phyloP scores from a whole-genome alignment of 1,140 invertebrate species.

The Drosophila paulistorum region DNA sequence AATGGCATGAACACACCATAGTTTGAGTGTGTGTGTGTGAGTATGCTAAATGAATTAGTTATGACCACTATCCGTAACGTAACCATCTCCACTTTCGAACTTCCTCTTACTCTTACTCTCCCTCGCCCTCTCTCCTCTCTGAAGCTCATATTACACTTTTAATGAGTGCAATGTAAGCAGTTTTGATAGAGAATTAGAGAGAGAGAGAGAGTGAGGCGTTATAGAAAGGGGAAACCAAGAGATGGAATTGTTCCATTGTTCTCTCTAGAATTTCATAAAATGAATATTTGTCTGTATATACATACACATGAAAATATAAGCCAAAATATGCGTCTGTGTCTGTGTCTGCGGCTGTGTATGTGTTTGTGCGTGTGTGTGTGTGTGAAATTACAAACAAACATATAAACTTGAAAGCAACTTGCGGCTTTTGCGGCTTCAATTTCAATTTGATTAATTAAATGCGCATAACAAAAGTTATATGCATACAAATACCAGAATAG shows the following conservation, averaged over 20 bases:
- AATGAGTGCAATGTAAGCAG: constrained; percentile 70
- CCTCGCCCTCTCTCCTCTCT: background rate
- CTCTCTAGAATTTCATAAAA: constrained; percentile 15
- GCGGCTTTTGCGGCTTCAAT: constrained; percentile 49
- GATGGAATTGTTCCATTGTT: constrained; percentile 41
- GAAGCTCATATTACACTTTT: constrained; percentile 68
- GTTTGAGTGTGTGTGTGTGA: constrained; percentile 15
- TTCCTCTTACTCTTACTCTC: background rate
- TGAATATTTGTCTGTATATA: constrained; percentile 32
- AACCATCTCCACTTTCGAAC: constrained; percentile 15
- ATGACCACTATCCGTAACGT: constrained; percentile 46
- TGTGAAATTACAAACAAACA: constrained; percentile 29
- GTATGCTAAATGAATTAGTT: constrained; percentile 75
- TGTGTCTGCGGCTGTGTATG: background rate
- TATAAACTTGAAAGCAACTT: constrained; percentile 46
- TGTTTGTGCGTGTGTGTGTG: background rate
- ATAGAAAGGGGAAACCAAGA: constrained; percentile 9
- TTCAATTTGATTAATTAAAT: constrained; percentile 64
- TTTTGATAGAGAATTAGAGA: constrained; percentile 37
- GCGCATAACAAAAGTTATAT: constrained; percentile 28
- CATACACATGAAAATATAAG: background rate
- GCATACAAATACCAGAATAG: constrained; percentile 14
- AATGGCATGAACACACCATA: constrained; percentile 4
- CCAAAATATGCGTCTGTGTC: background rate
- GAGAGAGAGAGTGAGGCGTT: background rate